A percentile compares a stretch with the other conserved stretches of the same genome.
Evolutionary conservation across 2,888 invertebrate genomes (phyloP).

Genomic region (Drosophila barbarae): DNA sequence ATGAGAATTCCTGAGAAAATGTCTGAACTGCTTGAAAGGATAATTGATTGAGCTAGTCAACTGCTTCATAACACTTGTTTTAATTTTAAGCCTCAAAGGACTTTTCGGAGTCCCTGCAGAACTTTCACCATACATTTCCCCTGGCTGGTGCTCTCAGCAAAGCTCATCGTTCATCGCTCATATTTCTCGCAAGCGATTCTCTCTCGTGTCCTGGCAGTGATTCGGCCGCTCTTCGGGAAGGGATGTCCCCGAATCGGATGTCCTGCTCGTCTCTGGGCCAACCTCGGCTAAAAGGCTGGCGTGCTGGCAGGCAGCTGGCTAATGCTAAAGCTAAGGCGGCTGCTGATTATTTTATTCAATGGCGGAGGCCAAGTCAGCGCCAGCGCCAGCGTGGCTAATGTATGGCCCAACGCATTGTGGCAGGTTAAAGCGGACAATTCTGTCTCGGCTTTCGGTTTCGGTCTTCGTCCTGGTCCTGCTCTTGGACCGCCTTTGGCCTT

Average conservation of each 20-base stretch:
- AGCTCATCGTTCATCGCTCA: constrained; percentile 7
- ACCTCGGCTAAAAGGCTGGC: constrained; percentile 22
- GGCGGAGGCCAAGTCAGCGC: constrained; percentile 27
- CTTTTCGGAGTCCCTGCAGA: constrained; percentile 29
- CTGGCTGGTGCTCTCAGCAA: constrained; percentile 34
- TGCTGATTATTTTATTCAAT: constrained; percentile 38
- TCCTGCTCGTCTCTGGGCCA: constrained; percentile 18
- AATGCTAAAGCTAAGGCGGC: constrained; percentile 26
- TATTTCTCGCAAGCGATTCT: neutral
- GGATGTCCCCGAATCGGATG: constrained; percentile 1
- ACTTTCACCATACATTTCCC: constrained; percentile 39
- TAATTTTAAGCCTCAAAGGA: neutral
- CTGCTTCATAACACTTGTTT: neutral
- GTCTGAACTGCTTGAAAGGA: neutral
- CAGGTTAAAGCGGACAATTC: constrained; percentile 67
- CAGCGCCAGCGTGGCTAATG: constrained; percentile 57
- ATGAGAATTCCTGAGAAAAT: no score
- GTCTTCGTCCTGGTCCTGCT: constrained; percentile 4
- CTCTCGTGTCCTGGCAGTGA: constrained; percentile 5
- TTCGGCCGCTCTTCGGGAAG: constrained; percentile 5
- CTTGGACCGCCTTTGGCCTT: constrained; percentile 18
- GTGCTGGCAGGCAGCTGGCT: constrained; percentile 27
- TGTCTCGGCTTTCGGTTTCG: constrained; percentile 45
- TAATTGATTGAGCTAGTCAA: neutral
- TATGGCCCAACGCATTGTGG: constrained; percentile 64